Conservation (phyloP, 1,140 invertebrate genomes). For the Chelonus insularis region DNA sequence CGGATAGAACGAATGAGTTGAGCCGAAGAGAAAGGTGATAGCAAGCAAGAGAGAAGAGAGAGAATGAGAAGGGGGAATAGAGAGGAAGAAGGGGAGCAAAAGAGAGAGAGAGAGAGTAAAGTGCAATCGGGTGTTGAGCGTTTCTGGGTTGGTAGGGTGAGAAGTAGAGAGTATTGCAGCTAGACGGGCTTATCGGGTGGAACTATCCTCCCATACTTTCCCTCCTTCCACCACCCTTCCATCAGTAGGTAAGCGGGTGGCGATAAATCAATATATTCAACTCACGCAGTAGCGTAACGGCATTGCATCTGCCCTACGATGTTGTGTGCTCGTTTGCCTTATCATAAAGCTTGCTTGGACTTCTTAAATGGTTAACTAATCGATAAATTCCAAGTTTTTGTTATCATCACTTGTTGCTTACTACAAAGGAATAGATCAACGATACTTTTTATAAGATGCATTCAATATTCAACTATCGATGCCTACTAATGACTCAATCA, state of each 20-base stretch:
- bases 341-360: not conserved
- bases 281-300: constrained; percentile 51
- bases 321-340: constrained; percentile 30
- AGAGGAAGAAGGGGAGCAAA: not conserved
- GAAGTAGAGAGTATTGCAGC: constrained; percentile 1
- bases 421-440: not conserved
- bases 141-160: constrained; percentile 9
- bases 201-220: not conserved
- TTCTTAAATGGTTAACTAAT: not conserved
- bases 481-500: no score
- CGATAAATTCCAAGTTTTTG: not conserved
- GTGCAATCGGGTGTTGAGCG: constrained; percentile 27
- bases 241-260: constrained; percentile 24
- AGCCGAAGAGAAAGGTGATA: not conserved
- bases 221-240: constrained; percentile 14
- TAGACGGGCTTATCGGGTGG: constrained; percentile 17
- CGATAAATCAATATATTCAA: constrained; percentile 57
- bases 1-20: constrained; percentile 8
- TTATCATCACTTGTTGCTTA: not conserved
- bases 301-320: constrained; percentile 41
- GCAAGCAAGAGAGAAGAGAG: not conserved
- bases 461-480: no score
- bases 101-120: constrained; percentile 20
- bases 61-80: not conserved
- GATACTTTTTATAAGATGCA: no score